Percentiles rank a stretch among this genome's conserved stretches.
These are phyloP conservation scores for Todiramphus saurophagus DNA, from an alignment of 2,113 vertebrate genomes.

Conservation along the genomic window DNA sequence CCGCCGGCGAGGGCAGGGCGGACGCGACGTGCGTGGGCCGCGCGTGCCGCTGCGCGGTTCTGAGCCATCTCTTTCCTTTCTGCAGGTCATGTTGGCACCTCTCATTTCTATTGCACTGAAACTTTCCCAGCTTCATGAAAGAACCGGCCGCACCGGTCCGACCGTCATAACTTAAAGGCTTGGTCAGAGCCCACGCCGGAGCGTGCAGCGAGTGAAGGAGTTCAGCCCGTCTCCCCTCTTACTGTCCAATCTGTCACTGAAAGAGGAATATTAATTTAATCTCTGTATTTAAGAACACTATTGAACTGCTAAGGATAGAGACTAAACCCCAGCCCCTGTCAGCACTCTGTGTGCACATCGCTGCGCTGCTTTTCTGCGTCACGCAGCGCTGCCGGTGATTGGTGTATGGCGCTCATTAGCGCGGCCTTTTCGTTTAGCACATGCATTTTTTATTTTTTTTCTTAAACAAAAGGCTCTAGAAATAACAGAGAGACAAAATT, in stretches of 20 bases:
- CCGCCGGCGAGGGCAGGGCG: rapidly evolving
- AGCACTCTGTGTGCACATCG: not conserved
- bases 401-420: not conserved
- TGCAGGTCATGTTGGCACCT: constrained; percentile 93
- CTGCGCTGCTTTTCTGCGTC: not conserved
- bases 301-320: constrained; percentile 14
- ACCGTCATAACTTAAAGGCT: constrained; percentile 92
- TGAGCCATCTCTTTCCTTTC: constrained; percentile 18
- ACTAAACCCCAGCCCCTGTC: constrained; percentile 18
- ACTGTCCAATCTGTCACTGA: not conserved
- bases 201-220: not conserved
- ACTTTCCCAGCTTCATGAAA: constrained; percentile 90
- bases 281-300: constrained; percentile 33
- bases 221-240: not conserved
- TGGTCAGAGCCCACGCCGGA: not conserved
- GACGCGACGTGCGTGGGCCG: rapidly evolving
- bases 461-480: not conserved
- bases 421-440: not conserved
- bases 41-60: rapidly evolving
- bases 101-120: constrained; percentile 93
- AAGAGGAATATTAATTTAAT: not conserved
- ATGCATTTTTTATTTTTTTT: not conserved
- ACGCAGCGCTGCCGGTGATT: not conserved
- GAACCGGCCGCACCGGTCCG: constrained; percentile 86
- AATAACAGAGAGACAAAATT: not conserved